Base-by-base conservation (phyloP, 2,888 invertebrate species). In the Lissonota sp. region DNA sequence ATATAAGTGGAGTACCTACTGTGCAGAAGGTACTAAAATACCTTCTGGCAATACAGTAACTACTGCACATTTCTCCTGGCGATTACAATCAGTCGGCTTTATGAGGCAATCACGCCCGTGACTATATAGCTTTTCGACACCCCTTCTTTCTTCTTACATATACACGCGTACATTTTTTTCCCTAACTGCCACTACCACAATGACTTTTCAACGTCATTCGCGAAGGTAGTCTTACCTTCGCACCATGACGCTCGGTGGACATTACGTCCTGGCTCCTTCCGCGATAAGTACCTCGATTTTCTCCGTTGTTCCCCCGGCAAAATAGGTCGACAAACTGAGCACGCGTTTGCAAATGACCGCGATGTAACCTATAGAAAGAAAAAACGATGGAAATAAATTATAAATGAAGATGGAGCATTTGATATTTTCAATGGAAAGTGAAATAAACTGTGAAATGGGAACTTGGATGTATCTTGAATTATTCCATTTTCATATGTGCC, bases 41-140 rank as follows among this genome's bases (percentile, higher is more conserved):
- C 26, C 26, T 26, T 26, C 26, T 26, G 26, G 26, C 26, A 26
- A 26, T 26, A 26, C 26, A 26, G 26, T 26, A 26, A 26, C 26
- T 26, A 26, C 26, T 26, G 26, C 26, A 26, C 69, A 64, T 73
- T 44, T 77, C 82, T 76, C 77, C 73, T 55, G 77, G 84, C 84
- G 87, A 87, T 87, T 85, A 83, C 86, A 86, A 87, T 88, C 87
- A 84, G 81, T 83, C 80, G 83, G 74, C 84, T 88, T 87, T 87
- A 87, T 83, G 87, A 86, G 85, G 86, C 86, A 87, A 87, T 88
- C 86, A 86, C 87, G 72, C 80, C 80, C 79, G 63, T 53, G 40
- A 58, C 72, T 76, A 76, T 81, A 80, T 81, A 85, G 80, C 82
- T 75, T 84, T 86, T 86, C 86, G 82, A 74, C 84, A 77, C 79